phyloP scores from a whole-genome alignment of 1,140 invertebrate genomes.

The Panagrolaimus sp. region DNA sequence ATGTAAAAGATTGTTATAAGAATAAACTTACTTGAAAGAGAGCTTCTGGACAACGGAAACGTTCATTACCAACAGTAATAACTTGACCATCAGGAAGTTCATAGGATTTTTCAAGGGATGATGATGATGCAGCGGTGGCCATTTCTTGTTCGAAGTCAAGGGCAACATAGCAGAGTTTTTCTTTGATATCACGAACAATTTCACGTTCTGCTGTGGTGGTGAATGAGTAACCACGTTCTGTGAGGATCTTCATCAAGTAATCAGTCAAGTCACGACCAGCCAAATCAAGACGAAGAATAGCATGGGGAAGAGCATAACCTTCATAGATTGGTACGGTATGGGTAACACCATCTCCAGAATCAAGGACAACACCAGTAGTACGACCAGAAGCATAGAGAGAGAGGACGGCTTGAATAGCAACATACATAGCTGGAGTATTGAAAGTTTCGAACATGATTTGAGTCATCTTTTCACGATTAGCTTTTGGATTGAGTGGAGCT shows the following conservation, averaged over 20 bases:
- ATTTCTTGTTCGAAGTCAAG: conserved; percentile 91
- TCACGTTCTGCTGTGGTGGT: conserved; percentile 70
- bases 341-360: conserved; percentile 60
- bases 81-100: conserved; percentile 63
- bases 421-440: conserved; percentile 62
- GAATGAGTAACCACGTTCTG: conserved; percentile 57
- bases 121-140: conserved; percentile 72
- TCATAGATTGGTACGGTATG: conserved; percentile 58
- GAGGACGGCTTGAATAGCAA: conserved; percentile 59
- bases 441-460: conserved; percentile 64
- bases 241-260: conserved; percentile 42
- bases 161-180: conserved; percentile 69
- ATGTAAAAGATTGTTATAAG: neutral
- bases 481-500: conserved; percentile 84
- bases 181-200: conserved; percentile 82
- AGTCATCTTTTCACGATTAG: conserved; percentile 87
- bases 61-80: conserved; percentile 87
- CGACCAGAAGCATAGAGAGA: conserved; percentile 60
- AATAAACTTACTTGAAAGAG: conserved; percentile 75
- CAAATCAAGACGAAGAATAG: conserved; percentile 51
- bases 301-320: conserved; percentile 50
- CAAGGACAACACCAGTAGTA: conserved; percentile 59
- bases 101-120: conserved; percentile 62
- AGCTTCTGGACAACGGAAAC: conserved; percentile 93
- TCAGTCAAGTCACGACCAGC: conserved; percentile 56